These are phyloP conservation scores for Dasypus novemcinctus DNA, from an alignment of 2,113 vertebrate genomes.

Conservation along the genomic window DNA sequence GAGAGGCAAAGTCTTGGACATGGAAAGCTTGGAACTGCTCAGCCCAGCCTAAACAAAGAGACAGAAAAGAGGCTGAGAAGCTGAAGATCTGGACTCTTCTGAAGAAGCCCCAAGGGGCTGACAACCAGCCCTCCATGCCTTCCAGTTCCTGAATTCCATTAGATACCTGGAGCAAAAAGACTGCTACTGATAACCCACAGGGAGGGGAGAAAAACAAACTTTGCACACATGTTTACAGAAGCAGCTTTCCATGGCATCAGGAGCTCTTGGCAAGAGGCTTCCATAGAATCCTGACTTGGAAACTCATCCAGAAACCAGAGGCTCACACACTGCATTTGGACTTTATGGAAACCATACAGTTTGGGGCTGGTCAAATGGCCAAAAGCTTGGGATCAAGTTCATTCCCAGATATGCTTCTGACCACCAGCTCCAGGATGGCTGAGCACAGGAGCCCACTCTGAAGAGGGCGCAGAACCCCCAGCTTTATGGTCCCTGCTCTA, in stretches of 20 bases:
- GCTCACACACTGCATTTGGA: neutral
- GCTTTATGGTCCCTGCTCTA: neutral
- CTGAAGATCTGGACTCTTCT: neutral
- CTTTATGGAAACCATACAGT: neutral
- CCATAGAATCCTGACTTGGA: neutral
- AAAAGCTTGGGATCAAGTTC: neutral
- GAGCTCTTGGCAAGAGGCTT: neutral
- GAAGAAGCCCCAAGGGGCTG: neutral
- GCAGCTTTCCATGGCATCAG: neutral
- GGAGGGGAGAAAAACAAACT: neutral
- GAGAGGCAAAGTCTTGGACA: conserved; percentile 90
- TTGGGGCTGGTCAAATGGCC: neutral
- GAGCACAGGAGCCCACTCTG: neutral
- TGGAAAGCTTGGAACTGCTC: conserved; percentile 86
- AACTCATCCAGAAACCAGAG: neutral
- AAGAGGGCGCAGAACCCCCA: neutral
- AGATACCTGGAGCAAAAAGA: neutral
- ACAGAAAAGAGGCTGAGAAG: conserved; percentile 27
- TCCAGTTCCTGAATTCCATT: neutral
- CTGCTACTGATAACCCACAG: neutral
- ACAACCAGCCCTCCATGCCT: neutral
- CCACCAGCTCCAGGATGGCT: neutral
- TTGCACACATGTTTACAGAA: neutral
- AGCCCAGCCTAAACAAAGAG: conserved; percentile 83
- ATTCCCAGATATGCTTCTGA: neutral